phyloP scores from a whole-genome alignment of 2,113 vertebrate species.

The Rhynchopsitta pachyrhyncha region DNA sequence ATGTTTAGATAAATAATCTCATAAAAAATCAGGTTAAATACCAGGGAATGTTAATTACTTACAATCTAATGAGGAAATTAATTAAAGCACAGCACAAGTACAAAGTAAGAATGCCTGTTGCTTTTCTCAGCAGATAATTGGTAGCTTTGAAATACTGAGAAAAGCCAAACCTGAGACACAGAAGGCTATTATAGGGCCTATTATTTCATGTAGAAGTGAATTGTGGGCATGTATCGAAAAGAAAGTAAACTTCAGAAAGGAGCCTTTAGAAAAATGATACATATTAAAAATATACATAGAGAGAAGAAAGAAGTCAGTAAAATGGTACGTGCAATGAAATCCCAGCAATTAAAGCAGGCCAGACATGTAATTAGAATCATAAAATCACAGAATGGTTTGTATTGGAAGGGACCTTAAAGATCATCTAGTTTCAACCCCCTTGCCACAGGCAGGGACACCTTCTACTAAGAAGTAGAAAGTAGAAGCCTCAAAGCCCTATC shows the following conservation, averaged over 20 bases:
- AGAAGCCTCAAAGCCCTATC: background rate
- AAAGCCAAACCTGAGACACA: background rate
- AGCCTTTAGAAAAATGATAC: background rate
- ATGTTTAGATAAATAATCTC: slow-evolving; percentile 2
- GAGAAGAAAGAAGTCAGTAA: background rate
- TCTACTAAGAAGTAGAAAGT: background rate
- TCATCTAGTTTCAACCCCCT: background rate
- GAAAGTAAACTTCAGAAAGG: background rate
- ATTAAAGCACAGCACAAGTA: slow-evolving; percentile 33
- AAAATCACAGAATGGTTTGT: background rate
- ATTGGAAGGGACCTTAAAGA: background rate
- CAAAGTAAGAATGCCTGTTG: slow-evolving; percentile 16
- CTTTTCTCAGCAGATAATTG: slow-evolving; percentile 40
- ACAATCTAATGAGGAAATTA: slow-evolving; percentile 42
- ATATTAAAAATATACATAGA: background rate
- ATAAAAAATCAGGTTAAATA: background rate
- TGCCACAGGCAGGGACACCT: background rate
- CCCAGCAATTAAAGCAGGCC: background rate
- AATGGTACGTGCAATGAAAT: background rate
- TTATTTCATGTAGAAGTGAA: background rate
- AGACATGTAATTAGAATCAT: background rate
- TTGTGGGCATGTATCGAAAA: background rate
- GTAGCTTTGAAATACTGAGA: slow-evolving; percentile 33
- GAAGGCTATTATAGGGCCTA: background rate
- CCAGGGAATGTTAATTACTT: slow-evolving; percentile 22